Conservation (phyloP, 2,888 invertebrate species). For the Drosophila borborema region DNA sequence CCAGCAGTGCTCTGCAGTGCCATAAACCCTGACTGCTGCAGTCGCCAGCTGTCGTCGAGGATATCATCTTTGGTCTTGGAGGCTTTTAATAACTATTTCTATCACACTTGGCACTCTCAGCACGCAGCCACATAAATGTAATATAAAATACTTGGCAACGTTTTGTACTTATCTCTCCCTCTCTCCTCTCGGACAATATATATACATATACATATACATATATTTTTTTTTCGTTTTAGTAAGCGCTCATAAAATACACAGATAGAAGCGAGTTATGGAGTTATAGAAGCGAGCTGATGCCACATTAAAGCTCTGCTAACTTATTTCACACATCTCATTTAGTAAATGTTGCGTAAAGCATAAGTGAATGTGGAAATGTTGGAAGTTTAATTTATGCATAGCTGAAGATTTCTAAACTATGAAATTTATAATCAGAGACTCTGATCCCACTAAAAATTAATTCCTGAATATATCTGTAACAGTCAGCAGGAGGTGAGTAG, state of each 20-base stretch:
- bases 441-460: too few relatives aligned
- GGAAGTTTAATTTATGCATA: neutral
- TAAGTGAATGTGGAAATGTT: neutral
- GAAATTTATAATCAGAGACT: too few relatives aligned
- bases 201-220: too few relatives aligned
- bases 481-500: too few relatives aligned
- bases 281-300: neutral
- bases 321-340: slow-evolving; percentile 18
- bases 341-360: neutral
- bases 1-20: slow-evolving; percentile 33
- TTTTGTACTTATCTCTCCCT: slow-evolving; percentile 64
- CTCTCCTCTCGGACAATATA: neutral
- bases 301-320: slow-evolving; percentile 4
- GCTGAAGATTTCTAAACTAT: neutral
- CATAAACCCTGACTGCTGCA: slow-evolving; percentile 51
- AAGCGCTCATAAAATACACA: slow-evolving; percentile 17
- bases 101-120: slow-evolving; percentile 73
- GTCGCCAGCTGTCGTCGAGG: slow-evolving; percentile 66
- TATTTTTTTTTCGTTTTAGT: neutral
- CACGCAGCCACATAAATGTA: slow-evolving; percentile 68
- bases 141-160: slow-evolving; percentile 67
- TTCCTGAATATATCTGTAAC: too few relatives aligned
- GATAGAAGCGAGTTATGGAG: slow-evolving; percentile 10
- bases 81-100: slow-evolving; percentile 78
- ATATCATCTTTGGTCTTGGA: slow-evolving; percentile 39